These are phyloP conservation scores for Diglossa cyanea DNA, from an alignment of 2,797 vertebrate species.

Conservation along the genomic window DNA sequence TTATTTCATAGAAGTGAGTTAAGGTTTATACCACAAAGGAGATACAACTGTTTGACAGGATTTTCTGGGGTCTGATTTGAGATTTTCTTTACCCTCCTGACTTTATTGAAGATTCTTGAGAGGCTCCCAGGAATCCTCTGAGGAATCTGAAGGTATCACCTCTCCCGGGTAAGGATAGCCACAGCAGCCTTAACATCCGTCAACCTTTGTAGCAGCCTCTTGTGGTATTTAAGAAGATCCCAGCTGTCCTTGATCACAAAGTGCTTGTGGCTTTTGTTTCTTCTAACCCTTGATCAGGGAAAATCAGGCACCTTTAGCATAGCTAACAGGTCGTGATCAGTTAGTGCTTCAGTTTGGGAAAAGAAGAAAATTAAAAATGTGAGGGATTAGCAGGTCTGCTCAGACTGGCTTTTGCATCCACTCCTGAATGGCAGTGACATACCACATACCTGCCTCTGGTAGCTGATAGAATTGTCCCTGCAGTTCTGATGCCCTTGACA, in stretches of 20 bases:
- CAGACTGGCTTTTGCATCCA: not conserved
- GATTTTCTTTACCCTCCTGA: not conserved
- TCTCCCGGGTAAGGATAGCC: not conserved
- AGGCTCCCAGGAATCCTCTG: not conserved
- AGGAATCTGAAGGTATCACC: not conserved
- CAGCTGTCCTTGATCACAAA: not conserved
- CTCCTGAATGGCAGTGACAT: not conserved
- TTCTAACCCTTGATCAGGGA: not conserved
- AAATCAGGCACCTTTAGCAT: not conserved
- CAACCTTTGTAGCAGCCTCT: not conserved
- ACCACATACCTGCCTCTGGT: not conserved
- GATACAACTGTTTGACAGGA: not conserved
- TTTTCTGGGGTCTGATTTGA: not conserved
- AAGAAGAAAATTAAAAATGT: not conserved
- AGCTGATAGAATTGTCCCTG: not conserved
- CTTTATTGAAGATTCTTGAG: not conserved
- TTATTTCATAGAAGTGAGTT: not conserved
- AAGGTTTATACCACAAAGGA: not conserved
- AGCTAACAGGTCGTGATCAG: not conserved
- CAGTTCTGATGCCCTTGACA: not conserved
- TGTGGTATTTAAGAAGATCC: not conserved
- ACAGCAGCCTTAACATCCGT: not conserved
- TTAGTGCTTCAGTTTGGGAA: not conserved
- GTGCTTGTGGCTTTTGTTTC: not conserved
- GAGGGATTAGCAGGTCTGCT: not conserved